phyloP scores from a whole-genome alignment of 2,888 invertebrate species.

The Nomada fucata region DNA sequence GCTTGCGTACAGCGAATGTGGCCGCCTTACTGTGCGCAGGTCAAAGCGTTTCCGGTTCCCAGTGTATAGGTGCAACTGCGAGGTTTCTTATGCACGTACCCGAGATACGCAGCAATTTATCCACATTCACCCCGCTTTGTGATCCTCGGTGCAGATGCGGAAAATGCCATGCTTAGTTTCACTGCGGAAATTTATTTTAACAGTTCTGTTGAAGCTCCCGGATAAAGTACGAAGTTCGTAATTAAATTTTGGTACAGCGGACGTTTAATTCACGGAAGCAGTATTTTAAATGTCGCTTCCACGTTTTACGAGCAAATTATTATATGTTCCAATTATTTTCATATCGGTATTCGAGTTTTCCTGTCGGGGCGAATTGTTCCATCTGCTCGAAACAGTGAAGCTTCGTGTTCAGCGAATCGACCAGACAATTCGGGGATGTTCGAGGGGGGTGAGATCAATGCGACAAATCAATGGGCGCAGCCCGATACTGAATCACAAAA shows the following conservation, averaged over 20 bases:
- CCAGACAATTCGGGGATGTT: not conserved
- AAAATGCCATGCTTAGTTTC: not conserved
- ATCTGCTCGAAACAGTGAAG: too few species aligned
- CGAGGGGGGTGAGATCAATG: not conserved
- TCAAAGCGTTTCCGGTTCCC: constrained; percentile 38
- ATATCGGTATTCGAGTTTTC: too few species aligned
- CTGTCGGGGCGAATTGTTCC: too few species aligned
- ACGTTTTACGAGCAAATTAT: too few species aligned
- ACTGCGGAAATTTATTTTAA: not conserved
- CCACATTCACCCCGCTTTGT: not conserved
- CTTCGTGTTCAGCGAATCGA: not conserved
- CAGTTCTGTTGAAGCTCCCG: not conserved
- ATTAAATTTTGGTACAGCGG: too few species aligned
- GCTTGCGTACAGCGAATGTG: constrained; percentile 24
- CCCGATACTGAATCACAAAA: not conserved
- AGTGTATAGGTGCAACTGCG: not conserved
- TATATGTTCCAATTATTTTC: too few species aligned
- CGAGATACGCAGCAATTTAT: constrained; percentile 28
- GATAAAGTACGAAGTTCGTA: too few species aligned
- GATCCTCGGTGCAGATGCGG: not conserved
- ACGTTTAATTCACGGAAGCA: too few species aligned
- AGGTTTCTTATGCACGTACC: not conserved
- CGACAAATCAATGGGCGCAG: constrained; percentile 12
- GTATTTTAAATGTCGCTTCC: too few species aligned
- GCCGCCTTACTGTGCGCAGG: constrained; percentile 19